Evolutionary conservation across 2,888 invertebrate genomes (phyloP).

Genomic region (Acleris emargana): DNA sequence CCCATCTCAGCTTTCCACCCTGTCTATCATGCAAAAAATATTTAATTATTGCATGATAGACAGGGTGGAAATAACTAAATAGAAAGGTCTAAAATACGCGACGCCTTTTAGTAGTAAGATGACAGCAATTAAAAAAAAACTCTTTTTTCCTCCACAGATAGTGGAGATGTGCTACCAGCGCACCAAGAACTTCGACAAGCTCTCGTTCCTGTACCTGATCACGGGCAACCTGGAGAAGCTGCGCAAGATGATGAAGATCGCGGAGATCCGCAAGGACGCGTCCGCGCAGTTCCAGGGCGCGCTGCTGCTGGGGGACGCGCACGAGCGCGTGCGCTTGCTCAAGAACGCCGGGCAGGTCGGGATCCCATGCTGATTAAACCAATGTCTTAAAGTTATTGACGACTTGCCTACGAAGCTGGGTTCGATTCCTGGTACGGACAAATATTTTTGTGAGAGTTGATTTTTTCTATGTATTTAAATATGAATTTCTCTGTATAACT

Average conservation of each 20-base stretch:
- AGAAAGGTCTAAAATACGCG: too few species aligned
- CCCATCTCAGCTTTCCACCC: too few species aligned
- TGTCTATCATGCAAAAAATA: too few species aligned
- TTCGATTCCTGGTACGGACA: not conserved
- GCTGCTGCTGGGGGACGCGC: conserved; percentile 94
- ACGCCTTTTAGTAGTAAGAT: too few species aligned
- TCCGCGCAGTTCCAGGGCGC: conserved; percentile 99
- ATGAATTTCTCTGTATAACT: too few species aligned
- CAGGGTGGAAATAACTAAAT: too few species aligned
- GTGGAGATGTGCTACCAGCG: conserved; percentile 99
- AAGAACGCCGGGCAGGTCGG: conserved; percentile 86
- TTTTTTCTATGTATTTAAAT: too few species aligned
- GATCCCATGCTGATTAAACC: too few species aligned
- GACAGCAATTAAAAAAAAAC: too few species aligned
- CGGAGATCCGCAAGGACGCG: conserved; percentile 98
- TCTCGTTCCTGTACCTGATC: conserved; percentile 98
- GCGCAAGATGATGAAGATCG: conserved; percentile 99
- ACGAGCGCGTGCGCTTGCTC: conserved; percentile 93
- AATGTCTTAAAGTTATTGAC: not conserved
- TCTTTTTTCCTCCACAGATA: conserved; percentile 62
- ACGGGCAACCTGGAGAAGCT: conserved; percentile 99
- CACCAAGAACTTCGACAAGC: conserved; percentile 99
- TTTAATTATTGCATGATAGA: too few species aligned
- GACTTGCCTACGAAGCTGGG: not conserved
- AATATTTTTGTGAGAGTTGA: not conserved